Conservation (phyloP, 2,888 invertebrate genomes). For the Sminthurides aquaticus region DNA sequence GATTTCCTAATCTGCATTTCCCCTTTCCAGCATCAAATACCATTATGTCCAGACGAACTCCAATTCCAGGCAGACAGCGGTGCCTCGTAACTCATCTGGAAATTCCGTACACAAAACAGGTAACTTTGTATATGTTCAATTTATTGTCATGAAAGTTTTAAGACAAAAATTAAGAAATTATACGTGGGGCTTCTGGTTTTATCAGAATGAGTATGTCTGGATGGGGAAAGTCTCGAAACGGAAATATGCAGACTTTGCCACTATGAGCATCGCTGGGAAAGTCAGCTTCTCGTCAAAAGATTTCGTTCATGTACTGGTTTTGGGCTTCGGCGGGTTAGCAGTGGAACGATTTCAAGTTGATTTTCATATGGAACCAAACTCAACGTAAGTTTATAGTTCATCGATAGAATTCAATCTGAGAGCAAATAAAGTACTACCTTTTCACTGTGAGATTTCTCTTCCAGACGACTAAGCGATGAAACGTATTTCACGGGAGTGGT, state of each 20-base stretch:
- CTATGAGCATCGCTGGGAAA: constrained; percentile 74
- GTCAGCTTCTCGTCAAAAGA: constrained; percentile 55
- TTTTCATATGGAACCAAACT: not conserved
- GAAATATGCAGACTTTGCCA: constrained; percentile 89
- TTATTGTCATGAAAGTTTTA: no score
- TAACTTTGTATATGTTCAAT: no score
- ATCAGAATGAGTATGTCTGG: constrained; percentile 63
- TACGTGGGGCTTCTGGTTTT: no score
- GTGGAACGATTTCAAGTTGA: constrained; percentile 19
- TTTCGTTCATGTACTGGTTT: constrained; percentile 28
- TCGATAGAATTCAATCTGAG: no score
- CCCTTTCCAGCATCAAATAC: not conserved
- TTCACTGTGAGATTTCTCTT: not conserved
- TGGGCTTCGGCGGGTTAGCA: constrained; percentile 25
- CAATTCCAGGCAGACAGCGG: not conserved
- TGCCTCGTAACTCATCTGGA: constrained; percentile 48
- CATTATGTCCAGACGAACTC: not conserved
- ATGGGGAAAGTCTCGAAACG: constrained; percentile 87
- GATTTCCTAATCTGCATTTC: not conserved
- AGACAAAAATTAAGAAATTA: no score
- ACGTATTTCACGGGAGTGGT: not conserved
- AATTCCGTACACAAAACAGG: constrained; percentile 63
- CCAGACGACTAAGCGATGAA: not conserved
- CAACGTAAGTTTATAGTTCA: constrained; percentile 13
- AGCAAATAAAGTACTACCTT: no score